Percentiles rank a stretch among this genome's conserved stretches.
Conservation (phyloP, 2,797 vertebrate genomes). For the Phaenicophaeus curvirostris region DNA sequence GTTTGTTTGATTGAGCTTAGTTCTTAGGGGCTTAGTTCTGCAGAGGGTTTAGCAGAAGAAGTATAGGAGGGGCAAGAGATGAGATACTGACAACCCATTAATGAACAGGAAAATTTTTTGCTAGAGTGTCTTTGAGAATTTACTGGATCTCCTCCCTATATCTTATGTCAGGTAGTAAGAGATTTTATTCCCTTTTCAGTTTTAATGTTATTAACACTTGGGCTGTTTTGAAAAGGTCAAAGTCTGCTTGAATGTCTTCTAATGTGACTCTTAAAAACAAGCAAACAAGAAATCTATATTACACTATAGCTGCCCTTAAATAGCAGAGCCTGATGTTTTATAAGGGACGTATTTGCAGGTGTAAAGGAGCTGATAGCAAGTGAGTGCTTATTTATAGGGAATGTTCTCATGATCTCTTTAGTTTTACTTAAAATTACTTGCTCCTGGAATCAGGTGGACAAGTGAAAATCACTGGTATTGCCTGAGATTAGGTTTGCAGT, state of each 20-base stretch:
- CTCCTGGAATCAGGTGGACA: not conserved
- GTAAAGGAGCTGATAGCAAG: not conserved
- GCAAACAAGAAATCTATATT: not conserved
- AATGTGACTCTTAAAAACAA: not conserved
- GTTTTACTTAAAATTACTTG: not conserved
- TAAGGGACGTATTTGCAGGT: not conserved
- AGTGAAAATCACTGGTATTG: not conserved
- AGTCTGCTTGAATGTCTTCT: not conserved
- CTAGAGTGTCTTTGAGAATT: not conserved
- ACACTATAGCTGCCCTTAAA: not conserved
- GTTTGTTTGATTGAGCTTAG: not conserved
- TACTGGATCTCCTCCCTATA: not conserved
- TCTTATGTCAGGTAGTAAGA: not conserved
- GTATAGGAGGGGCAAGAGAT: not conserved
- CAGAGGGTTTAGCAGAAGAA: not conserved
- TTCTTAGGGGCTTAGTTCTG: not conserved
- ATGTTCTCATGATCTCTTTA: not conserved
- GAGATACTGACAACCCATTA: not conserved
- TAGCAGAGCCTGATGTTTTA: not conserved
- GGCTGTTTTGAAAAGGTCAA: conserved; percentile 6
- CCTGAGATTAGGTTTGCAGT: fast-evolving
- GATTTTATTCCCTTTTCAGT: not conserved
- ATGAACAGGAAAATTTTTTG: not conserved
- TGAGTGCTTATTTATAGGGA: not conserved
- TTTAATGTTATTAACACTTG: conserved; percentile 15